These are phyloP conservation scores for Scaptomyza polygonia DNA, from an alignment of 2,888 invertebrate genomes.

Conservation along the genomic window DNA sequence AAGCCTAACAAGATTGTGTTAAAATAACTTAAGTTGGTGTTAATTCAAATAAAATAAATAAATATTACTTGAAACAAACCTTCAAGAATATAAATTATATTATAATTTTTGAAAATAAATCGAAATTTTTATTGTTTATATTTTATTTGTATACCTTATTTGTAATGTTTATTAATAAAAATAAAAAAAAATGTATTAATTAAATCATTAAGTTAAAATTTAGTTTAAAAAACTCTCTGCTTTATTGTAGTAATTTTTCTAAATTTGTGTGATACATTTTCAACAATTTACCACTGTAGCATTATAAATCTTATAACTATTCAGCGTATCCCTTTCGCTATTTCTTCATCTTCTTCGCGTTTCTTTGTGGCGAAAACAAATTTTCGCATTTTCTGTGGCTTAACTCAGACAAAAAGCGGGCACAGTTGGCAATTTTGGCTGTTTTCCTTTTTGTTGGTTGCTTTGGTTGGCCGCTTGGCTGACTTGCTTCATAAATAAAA, in stretches of 20 bases:
- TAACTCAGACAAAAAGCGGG: conserved; percentile 9
- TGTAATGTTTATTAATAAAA: too few relatives aligned
- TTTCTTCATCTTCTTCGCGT: neutral
- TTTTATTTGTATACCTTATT: too few relatives aligned
- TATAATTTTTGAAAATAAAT: too few relatives aligned
- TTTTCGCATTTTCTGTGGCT: conserved; percentile 22
- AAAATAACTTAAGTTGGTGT: neutral
- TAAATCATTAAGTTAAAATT: too few relatives aligned
- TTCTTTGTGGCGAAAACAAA: conserved; percentile 27
- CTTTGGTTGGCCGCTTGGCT: conserved; percentile 60
- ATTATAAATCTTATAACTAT: neutral
- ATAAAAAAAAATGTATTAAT: too few relatives aligned
- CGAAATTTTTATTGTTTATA: too few relatives aligned
- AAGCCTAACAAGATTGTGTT: neutral
- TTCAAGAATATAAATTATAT: too few relatives aligned
- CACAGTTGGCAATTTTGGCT: conserved; percentile 60
- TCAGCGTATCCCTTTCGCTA: neutral
- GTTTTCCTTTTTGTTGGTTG: conserved; percentile 21
- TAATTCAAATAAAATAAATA: too few relatives aligned
- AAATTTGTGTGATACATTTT: neutral
- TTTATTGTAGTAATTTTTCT: too few relatives aligned
- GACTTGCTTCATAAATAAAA: conserved; percentile 75
- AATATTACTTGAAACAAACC: too few relatives aligned
- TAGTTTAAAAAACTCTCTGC: too few relatives aligned
- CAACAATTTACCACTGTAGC: conserved; percentile 1